Percentiles rank a stretch among this genome's conserved stretches.
phyloP scores from a whole-genome alignment of 1,140 invertebrate genomes.

The Copidosoma floridanum region DNA sequence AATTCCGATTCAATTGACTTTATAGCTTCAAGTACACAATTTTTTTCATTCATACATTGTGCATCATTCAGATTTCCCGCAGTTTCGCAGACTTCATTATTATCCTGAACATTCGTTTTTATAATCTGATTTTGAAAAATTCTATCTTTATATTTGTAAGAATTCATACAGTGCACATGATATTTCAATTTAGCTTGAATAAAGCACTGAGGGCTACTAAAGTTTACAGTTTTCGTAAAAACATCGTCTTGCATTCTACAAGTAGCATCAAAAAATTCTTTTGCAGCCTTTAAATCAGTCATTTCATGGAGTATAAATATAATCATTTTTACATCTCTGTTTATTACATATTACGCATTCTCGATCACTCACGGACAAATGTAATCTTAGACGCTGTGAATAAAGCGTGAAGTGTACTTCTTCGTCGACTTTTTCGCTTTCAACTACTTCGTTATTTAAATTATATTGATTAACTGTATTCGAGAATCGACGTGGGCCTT shows the following conservation, averaged over 20 bases:
- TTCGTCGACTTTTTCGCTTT: too few species aligned
- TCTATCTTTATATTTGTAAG: background rate
- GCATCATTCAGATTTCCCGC: background rate
- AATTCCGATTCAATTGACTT: background rate
- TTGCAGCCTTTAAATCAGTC: background rate
- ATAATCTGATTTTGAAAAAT: background rate
- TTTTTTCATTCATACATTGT: background rate
- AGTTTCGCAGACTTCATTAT: too few species aligned
- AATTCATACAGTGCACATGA: background rate
- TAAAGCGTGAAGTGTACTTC: too few species aligned
- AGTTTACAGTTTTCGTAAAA: background rate
- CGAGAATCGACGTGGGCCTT: too few species aligned
- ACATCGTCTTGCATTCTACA: background rate
- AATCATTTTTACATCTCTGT: background rate
- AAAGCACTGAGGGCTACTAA: background rate
- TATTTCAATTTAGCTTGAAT: background rate
- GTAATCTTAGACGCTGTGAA: too few species aligned
- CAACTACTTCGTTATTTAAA: too few species aligned
- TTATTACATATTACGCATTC: background rate
- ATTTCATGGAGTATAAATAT: background rate
- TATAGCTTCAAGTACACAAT: background rate
- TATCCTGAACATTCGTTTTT: too few species aligned
- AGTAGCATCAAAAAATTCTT: background rate
- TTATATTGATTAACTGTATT: too few species aligned
- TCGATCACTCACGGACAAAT: too few species aligned